Conservation (phyloP, 2,888 invertebrate genomes). For the Brenthis daphne region DNA sequence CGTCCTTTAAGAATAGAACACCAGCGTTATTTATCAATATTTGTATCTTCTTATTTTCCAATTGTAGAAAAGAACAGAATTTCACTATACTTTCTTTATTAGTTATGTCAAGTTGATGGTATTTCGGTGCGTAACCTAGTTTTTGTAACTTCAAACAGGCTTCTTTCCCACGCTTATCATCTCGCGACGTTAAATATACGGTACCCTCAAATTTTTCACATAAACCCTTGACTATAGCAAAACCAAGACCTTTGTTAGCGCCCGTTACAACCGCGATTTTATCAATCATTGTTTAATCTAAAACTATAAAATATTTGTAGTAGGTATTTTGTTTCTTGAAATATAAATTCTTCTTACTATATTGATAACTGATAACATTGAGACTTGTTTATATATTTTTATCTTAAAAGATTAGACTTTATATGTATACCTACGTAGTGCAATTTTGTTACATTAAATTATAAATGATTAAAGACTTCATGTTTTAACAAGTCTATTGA, state of each 20-base stretch:
- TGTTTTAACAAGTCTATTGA: no score
- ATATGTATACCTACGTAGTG: no score
- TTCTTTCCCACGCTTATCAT: conserved; percentile 76
- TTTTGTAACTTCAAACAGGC: conserved; percentile 82
- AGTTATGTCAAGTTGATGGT: conserved; percentile 87
- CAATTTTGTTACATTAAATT: not conserved
- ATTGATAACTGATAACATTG: conserved; percentile 11
- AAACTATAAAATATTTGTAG: no score
- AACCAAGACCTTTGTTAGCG: conserved; percentile 88
- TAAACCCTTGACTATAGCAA: conserved; percentile 84
- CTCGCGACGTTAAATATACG: conserved; percentile 87
- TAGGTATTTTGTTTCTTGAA: not conserved
- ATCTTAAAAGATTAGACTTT: conserved; percentile 8
- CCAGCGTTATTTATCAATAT: conserved; percentile 90
- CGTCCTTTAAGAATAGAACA: conserved; percentile 64
- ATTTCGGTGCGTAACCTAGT: conserved; percentile 74
- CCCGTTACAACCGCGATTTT: conserved; percentile 84
- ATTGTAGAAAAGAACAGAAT: conserved; percentile 79
- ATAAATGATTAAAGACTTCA: not conserved
- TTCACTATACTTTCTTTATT: conserved; percentile 79
- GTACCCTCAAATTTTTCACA: conserved; percentile 84
- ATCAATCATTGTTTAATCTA: conserved; percentile 18
- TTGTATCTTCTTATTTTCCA: conserved; percentile 84
- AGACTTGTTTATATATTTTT: conserved; percentile 15
- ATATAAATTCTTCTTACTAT: not conserved